A percentile compares a stretch with the other conserved stretches of the same genome.
Conservation (phyloP, 2,888 invertebrate species). For the Anoncus sp. region DNA sequence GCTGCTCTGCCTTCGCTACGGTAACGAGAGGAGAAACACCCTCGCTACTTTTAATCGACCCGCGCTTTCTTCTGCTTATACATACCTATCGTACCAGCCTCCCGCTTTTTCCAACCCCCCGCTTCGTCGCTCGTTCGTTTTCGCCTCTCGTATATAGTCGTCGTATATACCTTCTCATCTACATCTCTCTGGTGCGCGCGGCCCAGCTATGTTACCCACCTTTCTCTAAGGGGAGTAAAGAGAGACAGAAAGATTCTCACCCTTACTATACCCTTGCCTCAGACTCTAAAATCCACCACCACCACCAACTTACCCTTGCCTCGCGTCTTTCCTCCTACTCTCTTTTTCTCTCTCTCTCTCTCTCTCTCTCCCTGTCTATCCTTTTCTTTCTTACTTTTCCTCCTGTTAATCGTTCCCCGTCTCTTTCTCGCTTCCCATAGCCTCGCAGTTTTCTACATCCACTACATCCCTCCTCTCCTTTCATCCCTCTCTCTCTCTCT, state of each 20-base stretch:
- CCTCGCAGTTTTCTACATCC: conserved; percentile 60
- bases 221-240: conserved; percentile 51
- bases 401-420: conserved; percentile 59
- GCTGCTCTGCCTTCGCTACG: conserved; percentile 78
- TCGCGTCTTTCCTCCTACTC: conserved; percentile 44
- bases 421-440: conserved; percentile 43
- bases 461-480: conserved; percentile 24
- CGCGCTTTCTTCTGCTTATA: conserved; percentile 83
- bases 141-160: conserved; percentile 58
- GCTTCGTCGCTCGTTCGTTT: conserved; percentile 58
- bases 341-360: conserved; percentile 25
- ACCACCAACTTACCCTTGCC: conserved; percentile 38
- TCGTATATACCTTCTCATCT: conserved; percentile 68
- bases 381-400: conserved; percentile 54
- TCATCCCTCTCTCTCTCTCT: conserved; percentile 52
- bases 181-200: conserved; percentile 68
- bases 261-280: conserved; percentile 52
- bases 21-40: conserved; percentile 84
- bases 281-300: conserved; percentile 34
- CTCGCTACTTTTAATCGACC: conserved; percentile 84
- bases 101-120: conserved; percentile 69
- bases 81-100: conserved; percentile 79
- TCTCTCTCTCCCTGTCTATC: conserved; percentile 41
- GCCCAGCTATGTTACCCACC: conserved; percentile 60
- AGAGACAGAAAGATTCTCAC: too few relatives aligned